These are phyloP conservation scores for Parapristionchus giblindavisi DNA, from an alignment of 2,888 invertebrate genomes.

Conservation along the genomic window DNA sequence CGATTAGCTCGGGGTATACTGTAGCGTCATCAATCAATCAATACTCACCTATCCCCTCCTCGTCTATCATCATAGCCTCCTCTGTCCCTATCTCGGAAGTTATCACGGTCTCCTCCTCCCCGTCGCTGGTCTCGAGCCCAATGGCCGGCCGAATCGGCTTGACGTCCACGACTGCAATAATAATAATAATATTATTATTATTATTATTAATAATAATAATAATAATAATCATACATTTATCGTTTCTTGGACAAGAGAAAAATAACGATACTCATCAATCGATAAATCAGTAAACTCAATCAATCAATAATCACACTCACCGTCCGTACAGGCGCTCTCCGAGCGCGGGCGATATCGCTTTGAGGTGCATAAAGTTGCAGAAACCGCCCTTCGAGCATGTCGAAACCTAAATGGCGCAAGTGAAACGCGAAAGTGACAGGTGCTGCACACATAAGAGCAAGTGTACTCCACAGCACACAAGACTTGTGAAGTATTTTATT, in stretches of 20 bases:
- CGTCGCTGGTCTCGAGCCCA: slow-evolving; percentile 50
- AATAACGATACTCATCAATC: background rate
- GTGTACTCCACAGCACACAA: too few species aligned
- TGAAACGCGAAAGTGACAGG: too few species aligned
- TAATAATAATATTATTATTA: background rate
- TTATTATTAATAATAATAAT: background rate
- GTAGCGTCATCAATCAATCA: too few species aligned
- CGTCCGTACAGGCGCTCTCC: slow-evolving; percentile 55
- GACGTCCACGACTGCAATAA: slow-evolving; percentile 37
- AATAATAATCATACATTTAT: background rate
- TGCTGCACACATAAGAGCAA: too few species aligned
- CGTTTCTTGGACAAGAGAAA: background rate
- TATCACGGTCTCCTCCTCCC: slow-evolving; percentile 28
- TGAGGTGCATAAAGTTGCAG: slow-evolving; percentile 99
- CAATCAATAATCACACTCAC: background rate
- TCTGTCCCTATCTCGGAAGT: slow-evolving; percentile 48
- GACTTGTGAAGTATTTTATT: too few species aligned
- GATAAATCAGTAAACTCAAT: background rate
- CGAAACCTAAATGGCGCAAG: too few species aligned
- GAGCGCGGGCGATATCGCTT: slow-evolving; percentile 79
- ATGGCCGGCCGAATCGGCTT: slow-evolving; percentile 59
- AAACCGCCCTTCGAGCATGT: slow-evolving; percentile 94
- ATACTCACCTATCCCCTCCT: too few species aligned
- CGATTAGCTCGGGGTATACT: too few species aligned
- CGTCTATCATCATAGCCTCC: slow-evolving; percentile 47